A percentile compares a stretch with the other conserved stretches of the same genome.
Evolutionary conservation across 2,888 invertebrate genomes (phyloP).

Genomic region (Megalurothrips usitatus): DNA sequence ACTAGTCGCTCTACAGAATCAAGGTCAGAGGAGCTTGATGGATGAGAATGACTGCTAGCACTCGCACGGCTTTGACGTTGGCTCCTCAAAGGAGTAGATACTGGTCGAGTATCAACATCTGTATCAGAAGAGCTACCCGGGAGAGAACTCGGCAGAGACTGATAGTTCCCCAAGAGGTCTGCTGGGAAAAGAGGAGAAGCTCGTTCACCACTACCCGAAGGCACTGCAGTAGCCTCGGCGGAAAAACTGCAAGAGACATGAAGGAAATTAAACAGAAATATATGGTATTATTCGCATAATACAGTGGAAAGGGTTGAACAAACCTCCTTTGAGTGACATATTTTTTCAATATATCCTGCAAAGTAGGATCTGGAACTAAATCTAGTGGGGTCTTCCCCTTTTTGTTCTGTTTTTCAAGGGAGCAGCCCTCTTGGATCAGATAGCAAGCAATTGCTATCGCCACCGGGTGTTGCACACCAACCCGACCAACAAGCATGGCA

Average conservation of each 20-base stretch:
- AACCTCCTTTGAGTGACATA: constrained; percentile 39
- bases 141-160: neutral
- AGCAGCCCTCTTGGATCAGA: constrained; percentile 61
- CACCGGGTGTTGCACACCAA: constrained; percentile 49
- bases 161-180: constrained; percentile 23
- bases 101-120: neutral
- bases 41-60: neutral
- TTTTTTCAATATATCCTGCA: constrained; percentile 52
- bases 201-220: neutral
- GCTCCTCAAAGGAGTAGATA: neutral
- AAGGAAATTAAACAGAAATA: neutral
- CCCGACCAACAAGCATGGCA: constrained; percentile 39
- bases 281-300: neutral
- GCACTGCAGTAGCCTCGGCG: constrained; percentile 27
- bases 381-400: constrained; percentile 67
- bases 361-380: constrained; percentile 55
- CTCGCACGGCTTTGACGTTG: neutral
- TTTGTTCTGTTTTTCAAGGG: constrained; percentile 59
- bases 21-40: neutral
- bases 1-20: constrained; percentile 39
- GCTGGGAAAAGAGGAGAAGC: constrained; percentile 16
- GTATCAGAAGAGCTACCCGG: neutral
- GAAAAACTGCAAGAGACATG: constrained; percentile 15
- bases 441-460: constrained; percentile 69
- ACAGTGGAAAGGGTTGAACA: neutral